These are phyloP conservation scores for Danionella cerebrum DNA, from an alignment of 2,113 vertebrate species.

Conservation along the genomic window DNA sequence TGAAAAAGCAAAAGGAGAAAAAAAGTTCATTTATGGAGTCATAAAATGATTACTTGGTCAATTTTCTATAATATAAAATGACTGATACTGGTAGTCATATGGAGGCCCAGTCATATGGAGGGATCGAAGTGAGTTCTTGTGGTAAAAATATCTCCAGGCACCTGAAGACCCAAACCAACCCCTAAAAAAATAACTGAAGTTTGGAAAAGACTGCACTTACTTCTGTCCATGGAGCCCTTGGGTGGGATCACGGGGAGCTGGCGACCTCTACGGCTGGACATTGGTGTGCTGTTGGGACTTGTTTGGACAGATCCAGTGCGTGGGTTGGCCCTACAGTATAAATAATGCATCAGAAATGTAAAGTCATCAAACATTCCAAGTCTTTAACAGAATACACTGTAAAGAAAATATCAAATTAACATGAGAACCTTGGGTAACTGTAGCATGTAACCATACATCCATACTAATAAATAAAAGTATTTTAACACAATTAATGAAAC, in stretches of 20 bases:
- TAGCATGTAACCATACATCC: no score
- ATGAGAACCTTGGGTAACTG: no score
- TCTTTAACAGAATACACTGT: background rate
- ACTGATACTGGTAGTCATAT: no score
- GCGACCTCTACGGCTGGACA: constrained; percentile 71
- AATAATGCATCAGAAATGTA: constrained; percentile 28
- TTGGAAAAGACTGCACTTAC: constrained; percentile 54
- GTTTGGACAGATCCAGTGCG: constrained; percentile 75
- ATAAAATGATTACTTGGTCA: no score
- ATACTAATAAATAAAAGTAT: no score
- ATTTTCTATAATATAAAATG: no score
- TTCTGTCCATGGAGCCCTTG: constrained; percentile 80
- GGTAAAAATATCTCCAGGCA: background rate
- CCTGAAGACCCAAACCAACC: background rate
- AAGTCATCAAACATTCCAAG: background rate
- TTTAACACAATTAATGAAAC: no score
- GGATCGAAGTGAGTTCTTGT: no score
- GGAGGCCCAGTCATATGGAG: no score
- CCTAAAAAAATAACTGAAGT: background rate
- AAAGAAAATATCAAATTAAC: background rate
- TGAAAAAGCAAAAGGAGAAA: no score
- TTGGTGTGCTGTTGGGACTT: constrained; percentile 80
- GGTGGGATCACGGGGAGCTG: constrained; percentile 81
- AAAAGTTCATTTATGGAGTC: no score
- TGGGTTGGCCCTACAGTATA: constrained; percentile 74